Evolutionary conservation across 2,797 vertebrate genomes (phyloP).

Genomic region (Microcaecilia unicolor): DNA sequence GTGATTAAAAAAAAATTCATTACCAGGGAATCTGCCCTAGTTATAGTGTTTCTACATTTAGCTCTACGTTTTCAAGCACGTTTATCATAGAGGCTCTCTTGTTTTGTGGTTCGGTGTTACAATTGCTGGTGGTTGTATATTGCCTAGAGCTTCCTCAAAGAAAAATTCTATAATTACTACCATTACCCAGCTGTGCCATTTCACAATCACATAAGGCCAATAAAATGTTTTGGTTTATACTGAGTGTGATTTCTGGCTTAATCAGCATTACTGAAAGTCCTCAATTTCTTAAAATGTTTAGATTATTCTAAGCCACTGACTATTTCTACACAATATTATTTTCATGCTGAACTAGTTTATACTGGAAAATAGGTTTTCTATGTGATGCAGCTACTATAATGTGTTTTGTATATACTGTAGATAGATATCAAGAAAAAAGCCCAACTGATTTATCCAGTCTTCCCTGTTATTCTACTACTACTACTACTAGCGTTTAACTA

Average conservation of each 20-base stretch:
- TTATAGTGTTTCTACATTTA: too few relatives aligned
- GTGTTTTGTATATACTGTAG: too few relatives aligned
- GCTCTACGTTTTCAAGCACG: too few relatives aligned
- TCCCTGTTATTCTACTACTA: too few relatives aligned
- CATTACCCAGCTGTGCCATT: conserved; percentile 17
- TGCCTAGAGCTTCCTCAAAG: conserved; percentile 8
- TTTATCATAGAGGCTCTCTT: conserved; percentile 9
- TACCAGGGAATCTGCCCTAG: too few relatives aligned
- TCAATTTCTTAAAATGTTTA: conserved; percentile 14
- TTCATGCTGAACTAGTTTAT: conserved; percentile 23
- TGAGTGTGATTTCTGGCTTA: conserved; percentile 29
- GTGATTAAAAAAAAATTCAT: too few relatives aligned
- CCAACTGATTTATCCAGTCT: too few relatives aligned
- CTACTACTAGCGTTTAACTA: too few relatives aligned
- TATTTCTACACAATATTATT: conserved; percentile 20
- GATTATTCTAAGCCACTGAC: conserved; percentile 16
- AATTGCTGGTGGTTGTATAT: conserved; percentile 15
- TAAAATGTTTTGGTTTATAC: conserved; percentile 1
- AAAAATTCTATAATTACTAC: conserved; percentile 13
- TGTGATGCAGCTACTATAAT: too few relatives aligned
- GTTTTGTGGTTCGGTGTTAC: conserved; percentile 4
- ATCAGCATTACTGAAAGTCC: conserved; percentile 18
- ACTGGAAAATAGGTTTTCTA: too few relatives aligned
- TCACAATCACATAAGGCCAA: conserved; percentile 27
- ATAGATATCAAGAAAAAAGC: too few relatives aligned